Conservation (phyloP, 2,797 vertebrate species). For the Micrastur ruficollis region DNA sequence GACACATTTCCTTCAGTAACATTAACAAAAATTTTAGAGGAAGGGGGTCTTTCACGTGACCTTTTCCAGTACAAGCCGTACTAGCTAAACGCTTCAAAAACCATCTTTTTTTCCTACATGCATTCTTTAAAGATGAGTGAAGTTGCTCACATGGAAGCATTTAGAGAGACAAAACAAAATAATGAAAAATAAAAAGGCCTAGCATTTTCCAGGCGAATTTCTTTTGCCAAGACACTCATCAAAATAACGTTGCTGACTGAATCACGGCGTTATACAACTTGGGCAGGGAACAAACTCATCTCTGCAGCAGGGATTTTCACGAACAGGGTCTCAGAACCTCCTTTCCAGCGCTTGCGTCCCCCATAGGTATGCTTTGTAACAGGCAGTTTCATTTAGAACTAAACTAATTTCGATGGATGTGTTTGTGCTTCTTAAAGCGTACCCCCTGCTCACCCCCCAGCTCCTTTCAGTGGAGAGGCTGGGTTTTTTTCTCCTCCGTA, state of each 20-base stretch:
- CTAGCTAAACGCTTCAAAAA: neutral
- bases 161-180: neutral
- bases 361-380: accelerated
- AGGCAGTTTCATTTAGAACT: neutral
- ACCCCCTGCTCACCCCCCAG: neutral
- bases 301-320: neutral
- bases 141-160: slow-evolving; percentile 33
- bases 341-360: neutral
- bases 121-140: slow-evolving; percentile 47
- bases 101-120: neutral
- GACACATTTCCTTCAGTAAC: neutral
- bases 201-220: neutral
- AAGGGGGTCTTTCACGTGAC: neutral
- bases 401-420: neutral
- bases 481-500: neutral
- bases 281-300: neutral
- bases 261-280: neutral
- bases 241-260: neutral
- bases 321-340: neutral
- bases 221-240: neutral
- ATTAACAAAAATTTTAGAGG: neutral
- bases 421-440: neutral
- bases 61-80: neutral
- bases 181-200: neutral
- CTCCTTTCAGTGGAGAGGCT: neutral